A percentile compares a stretch with the other conserved stretches of the same genome.
phyloP scores from a whole-genome alignment of 2,797 vertebrate genomes.

The Sebastiscus albofasciatus region DNA sequence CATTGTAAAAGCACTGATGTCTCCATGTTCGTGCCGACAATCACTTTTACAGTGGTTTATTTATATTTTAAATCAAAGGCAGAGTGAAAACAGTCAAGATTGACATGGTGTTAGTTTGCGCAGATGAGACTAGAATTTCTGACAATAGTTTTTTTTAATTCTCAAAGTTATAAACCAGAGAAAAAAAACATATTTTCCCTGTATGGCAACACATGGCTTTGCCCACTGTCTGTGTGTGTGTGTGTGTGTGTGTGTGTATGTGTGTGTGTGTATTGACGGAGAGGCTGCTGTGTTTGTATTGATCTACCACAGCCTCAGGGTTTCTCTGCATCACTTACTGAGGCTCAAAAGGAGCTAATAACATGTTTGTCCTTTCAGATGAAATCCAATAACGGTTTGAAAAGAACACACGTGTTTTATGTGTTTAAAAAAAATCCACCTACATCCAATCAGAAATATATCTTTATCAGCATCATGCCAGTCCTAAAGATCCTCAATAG shows the following conservation, averaged over 20 bases:
- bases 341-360: conserved; percentile 46
- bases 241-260: not conserved
- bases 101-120: not conserved
- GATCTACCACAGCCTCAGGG: conserved; percentile 29
- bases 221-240: not conserved
- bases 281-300: not conserved
- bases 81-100: not conserved
- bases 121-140: not conserved
- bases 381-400: conserved; percentile 38
- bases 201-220: not conserved
- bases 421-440: not conserved
- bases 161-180: too few relatives aligned
- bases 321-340: conserved; percentile 53
- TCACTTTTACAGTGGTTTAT: not conserved
- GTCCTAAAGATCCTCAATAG: not conserved
- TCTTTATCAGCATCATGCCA: not conserved
- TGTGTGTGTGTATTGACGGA: not conserved
- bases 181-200: not conserved
- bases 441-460: not conserved
- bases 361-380: conserved; percentile 5
- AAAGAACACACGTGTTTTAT: conserved; percentile 5
- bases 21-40: not conserved
- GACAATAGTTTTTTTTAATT: not conserved
- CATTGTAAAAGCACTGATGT: not conserved
- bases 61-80: not conserved